These are phyloP conservation scores for Hirtodrosophila trivittata DNA, from an alignment of 2,888 invertebrate genomes.

Conservation along the genomic window DNA sequence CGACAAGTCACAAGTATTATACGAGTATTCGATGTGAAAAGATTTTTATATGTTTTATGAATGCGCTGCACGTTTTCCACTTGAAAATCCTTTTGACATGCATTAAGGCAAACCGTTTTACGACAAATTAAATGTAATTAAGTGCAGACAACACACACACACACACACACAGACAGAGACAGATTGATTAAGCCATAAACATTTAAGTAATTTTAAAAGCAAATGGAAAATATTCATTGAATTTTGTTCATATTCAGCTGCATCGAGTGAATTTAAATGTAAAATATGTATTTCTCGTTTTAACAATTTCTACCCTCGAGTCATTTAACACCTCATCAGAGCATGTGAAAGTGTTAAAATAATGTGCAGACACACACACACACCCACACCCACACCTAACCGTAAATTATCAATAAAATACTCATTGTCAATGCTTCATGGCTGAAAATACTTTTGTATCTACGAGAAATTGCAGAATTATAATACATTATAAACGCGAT, in stretches of 20 bases:
- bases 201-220: slow-evolving; percentile 41
- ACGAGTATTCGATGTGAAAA: too few relatives aligned
- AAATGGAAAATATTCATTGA: slow-evolving; percentile 35
- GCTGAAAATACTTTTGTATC: too few relatives aligned
- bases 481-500: too few relatives aligned
- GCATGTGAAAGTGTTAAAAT: slow-evolving; percentile 17
- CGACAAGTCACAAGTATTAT: slow-evolving; percentile 1
- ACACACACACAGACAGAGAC: slow-evolving; percentile 7
- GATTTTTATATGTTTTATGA: slow-evolving; percentile 39
- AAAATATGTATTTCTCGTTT: slow-evolving; percentile 36
- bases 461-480: too few relatives aligned
- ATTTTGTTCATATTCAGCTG: slow-evolving; percentile 10
- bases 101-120: slow-evolving; percentile 57
- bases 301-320: slow-evolving; percentile 35
- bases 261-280: slow-evolving; percentile 17
- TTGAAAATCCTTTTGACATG: slow-evolving; percentile 67
- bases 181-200: slow-evolving; percentile 58
- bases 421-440: too few relatives aligned
- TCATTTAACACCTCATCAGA: slow-evolving; percentile 45
- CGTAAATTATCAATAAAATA: background rate
- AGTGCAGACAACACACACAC: slow-evolving; percentile 36
- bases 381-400: too few relatives aligned
- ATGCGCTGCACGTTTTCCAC: slow-evolving; percentile 70
- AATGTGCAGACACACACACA: slow-evolving; percentile 2
- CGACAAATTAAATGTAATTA: slow-evolving; percentile 76